These are phyloP conservation scores for Mus spretus DNA, from an alignment of 2,797 vertebrate species.

Conservation along the genomic window DNA sequence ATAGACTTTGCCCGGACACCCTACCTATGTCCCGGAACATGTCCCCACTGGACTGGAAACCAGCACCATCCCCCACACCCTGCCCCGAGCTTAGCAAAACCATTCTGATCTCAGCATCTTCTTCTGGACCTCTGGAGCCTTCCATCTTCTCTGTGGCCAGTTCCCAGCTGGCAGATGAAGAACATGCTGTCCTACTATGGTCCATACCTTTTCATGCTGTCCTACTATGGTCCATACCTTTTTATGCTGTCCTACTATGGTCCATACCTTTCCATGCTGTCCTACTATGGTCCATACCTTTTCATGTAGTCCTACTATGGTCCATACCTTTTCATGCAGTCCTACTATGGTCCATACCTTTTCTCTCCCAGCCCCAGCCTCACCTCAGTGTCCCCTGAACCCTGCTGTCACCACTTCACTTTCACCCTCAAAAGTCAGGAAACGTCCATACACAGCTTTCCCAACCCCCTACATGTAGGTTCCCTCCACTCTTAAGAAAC, in stretches of 20 bases:
- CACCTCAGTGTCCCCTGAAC: not conserved
- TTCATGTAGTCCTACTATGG: too few relatives aligned
- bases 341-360: not conserved
- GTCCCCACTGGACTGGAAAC: not conserved
- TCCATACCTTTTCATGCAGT: too few relatives aligned
- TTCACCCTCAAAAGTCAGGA: not conserved
- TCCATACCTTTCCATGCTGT: too few relatives aligned
- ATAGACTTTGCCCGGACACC: not conserved
- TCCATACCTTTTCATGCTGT: not conserved
- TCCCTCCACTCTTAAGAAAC: not conserved
- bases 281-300: too few relatives aligned
- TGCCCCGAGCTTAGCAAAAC: not conserved
- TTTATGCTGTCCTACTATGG: not conserved
- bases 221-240: too few relatives aligned
- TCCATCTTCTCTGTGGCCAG: not conserved
- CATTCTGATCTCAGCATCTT: not conserved
- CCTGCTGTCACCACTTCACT: not conserved
- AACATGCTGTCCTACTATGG: not conserved
- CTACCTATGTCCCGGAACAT: accelerated
- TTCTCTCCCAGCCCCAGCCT: not conserved
- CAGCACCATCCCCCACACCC: accelerated
- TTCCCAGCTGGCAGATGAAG: not conserved
- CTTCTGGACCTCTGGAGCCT: not conserved
- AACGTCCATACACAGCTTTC: accelerated
- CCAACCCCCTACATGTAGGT: accelerated